These are phyloP conservation scores for Hyperoodon ampullatus DNA, from an alignment of 2,113 vertebrate genomes.

Conservation along the genomic window DNA sequence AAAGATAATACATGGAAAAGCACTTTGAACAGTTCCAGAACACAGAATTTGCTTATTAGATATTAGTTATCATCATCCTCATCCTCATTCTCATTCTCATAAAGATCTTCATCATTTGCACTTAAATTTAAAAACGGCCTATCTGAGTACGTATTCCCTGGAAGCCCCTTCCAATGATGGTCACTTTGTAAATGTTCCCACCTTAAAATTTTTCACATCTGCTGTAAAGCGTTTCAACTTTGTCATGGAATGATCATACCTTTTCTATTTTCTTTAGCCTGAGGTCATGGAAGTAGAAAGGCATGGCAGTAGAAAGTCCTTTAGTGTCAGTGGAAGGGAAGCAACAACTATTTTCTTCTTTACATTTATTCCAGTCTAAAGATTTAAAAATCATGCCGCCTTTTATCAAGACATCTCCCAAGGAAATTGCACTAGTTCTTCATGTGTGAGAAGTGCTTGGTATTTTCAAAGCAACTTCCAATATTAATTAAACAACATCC, in stretches of 20 bases:
- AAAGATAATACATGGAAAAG: neutral
- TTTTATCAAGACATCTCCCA: neutral
- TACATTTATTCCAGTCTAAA: neutral
- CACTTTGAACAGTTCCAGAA: neutral
- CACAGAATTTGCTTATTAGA: neutral
- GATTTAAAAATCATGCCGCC: neutral
- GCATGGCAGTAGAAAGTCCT: neutral
- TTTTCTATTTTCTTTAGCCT: neutral
- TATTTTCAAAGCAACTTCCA: slow-evolving; percentile 32
- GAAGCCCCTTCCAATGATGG: neutral
- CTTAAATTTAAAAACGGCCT: neutral
- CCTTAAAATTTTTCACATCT: neutral
- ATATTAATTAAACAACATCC: slow-evolving; percentile 21
- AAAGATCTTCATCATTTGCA: neutral
- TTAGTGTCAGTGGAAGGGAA: neutral
- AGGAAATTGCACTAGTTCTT: neutral
- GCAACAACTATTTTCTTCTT: neutral
- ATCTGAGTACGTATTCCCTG: neutral
- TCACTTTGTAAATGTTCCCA: neutral
- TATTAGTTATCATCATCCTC: neutral
- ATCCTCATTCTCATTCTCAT: neutral
- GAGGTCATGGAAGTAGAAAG: neutral
- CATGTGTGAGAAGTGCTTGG: neutral
- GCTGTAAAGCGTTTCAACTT: neutral
- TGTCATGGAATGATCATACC: neutral